A percentile compares a stretch with the other conserved stretches of the same genome.
phyloP scores from a whole-genome alignment of 2,113 vertebrate genomes.

The Atractosteus spatula region DNA sequence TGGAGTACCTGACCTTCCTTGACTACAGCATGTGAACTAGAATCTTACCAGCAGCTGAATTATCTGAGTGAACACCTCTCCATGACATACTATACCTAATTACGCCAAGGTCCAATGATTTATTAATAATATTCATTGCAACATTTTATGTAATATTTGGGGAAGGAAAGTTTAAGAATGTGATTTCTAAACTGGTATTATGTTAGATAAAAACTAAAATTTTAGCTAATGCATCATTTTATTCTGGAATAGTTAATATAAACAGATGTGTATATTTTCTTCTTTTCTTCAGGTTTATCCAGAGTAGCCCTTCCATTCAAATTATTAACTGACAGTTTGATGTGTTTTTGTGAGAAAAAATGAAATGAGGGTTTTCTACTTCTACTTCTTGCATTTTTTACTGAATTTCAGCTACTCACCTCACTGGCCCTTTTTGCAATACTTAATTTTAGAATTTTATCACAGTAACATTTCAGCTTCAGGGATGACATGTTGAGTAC shows the following conservation, averaged over 20 bases:
- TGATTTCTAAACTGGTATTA: neutral
- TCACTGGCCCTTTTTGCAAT: slow-evolving; percentile 64
- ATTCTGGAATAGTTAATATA: no score
- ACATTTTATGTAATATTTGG: slow-evolving; percentile 4
- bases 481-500: slow-evolving; percentile 54
- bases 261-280: no score
- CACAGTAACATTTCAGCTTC: slow-evolving; percentile 61
- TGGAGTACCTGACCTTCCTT: neutral
- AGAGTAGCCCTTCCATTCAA: no score
- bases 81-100: slow-evolving; percentile 3
- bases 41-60: slow-evolving; percentile 2
- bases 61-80: neutral
- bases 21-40: neutral
- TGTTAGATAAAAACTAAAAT: neutral
- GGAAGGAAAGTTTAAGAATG: neutral
- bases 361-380: slow-evolving; percentile 43
- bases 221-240: no score
- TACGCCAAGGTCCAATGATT: slow-evolving; percentile 5
- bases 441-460: slow-evolving; percentile 69
- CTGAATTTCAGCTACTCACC: slow-evolving; percentile 68
- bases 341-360: no score
- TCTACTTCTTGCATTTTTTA: slow-evolving; percentile 66
- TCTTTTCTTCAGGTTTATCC: no score
- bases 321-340: no score
- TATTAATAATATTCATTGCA: neutral